Conservation (phyloP, 1,140 invertebrate genomes). For the Drosophila tropicalis region DNA sequence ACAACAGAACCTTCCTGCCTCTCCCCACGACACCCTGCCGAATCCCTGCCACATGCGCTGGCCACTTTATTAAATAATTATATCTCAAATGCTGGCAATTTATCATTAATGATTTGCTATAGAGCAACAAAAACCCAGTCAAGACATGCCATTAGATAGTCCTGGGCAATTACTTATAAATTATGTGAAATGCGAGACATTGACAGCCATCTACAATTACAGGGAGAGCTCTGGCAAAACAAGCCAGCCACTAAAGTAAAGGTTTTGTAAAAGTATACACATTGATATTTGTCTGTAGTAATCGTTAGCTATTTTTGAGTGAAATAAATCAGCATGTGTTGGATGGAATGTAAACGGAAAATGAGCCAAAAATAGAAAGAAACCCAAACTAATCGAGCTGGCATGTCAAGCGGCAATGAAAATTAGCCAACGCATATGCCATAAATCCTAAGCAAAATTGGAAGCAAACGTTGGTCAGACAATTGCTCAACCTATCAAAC, state of each 20-base stretch:
- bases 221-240: background rate
- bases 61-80: constrained; percentile 75
- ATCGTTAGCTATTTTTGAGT: constrained; percentile 25
- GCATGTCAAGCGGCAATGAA: constrained; percentile 70
- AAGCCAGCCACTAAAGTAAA: constrained; percentile 15
- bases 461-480: constrained; percentile 55
- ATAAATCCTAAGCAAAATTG: constrained; percentile 54
- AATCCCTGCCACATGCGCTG: constrained; percentile 27
- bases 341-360: constrained; percentile 17
- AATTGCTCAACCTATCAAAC: constrained; percentile 76
- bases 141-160: constrained; percentile 31
- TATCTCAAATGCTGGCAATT: constrained; percentile 66
- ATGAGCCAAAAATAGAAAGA: constrained; percentile 39
- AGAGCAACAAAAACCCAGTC: constrained; percentile 20
- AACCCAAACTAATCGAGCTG: constrained; percentile 51
- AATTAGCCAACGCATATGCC: constrained; percentile 63
- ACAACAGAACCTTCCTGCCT: background rate
- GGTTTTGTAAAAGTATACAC: background rate
- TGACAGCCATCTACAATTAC: constrained; percentile 75
- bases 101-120: constrained; percentile 71
- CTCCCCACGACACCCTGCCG: too few species aligned
- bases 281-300: too few species aligned
- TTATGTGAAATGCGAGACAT: constrained; percentile 69
- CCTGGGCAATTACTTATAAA: constrained; percentile 56
- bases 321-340: constrained; percentile 71